A percentile compares a stretch with the other conserved stretches of the same genome.
phyloP scores from a whole-genome alignment of 2,113 vertebrate species.

The Pteronura brasiliensis region DNA sequence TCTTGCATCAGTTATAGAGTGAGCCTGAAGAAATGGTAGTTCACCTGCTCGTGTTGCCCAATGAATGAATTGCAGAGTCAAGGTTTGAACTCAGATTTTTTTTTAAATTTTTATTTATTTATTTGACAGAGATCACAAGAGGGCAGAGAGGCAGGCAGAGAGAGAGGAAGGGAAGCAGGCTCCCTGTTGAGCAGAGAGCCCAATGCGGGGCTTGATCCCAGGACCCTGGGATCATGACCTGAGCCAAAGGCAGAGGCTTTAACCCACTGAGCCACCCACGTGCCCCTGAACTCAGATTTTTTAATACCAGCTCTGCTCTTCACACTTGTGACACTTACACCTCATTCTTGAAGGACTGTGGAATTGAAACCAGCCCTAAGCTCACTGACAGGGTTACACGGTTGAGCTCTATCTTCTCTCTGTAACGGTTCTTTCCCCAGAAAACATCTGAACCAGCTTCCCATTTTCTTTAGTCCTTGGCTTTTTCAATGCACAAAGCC shows the following conservation, averaged over 20 bases:
- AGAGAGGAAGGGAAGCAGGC: no score
- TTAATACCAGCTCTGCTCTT: background rate
- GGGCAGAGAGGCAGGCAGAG: no score
- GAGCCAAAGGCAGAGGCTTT: no score
- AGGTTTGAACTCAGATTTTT: background rate
- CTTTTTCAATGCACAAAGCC: constrained; percentile 30
- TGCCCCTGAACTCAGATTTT: background rate
- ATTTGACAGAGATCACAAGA: no score
- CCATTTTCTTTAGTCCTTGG: background rate
- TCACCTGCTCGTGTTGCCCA: background rate
- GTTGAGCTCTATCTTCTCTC: background rate
- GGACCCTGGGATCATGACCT: no score
- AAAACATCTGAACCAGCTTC: background rate
- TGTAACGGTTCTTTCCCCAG: background rate
- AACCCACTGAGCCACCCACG: no score
- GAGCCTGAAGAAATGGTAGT: background rate
- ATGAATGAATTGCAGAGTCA: background rate
- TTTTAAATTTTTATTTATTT: no score
- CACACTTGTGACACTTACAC: background rate
- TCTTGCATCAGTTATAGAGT: background rate
- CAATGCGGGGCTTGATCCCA: no score
- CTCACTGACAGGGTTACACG: background rate
- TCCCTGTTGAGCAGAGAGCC: no score
- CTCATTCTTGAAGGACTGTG: background rate
- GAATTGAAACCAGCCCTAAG: background rate